Conservation (phyloP, 1,140 invertebrate species). For the Phymorhynchus buccinoides region DNA sequence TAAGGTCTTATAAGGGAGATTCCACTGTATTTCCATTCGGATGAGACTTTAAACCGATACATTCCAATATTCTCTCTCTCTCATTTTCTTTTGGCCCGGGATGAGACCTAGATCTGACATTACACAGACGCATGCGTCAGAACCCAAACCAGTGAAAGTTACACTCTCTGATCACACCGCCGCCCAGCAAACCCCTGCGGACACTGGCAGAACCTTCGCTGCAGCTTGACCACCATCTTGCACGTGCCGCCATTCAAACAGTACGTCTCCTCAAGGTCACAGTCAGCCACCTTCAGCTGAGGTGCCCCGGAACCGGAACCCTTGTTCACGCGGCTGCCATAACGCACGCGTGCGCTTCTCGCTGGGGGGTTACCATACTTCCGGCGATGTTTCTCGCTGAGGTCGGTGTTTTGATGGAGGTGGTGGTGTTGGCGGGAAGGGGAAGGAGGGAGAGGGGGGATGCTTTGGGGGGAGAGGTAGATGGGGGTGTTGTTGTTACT, state of each 20-base stretch:
- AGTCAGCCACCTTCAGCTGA: conserved; percentile 25
- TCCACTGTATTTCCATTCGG: no score
- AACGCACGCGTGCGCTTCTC: not conserved
- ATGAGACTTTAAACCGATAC: no score
- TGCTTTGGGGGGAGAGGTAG: not conserved
- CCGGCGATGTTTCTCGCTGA: conserved; percentile 8
- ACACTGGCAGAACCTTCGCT: conserved; percentile 29
- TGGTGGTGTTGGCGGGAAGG: not conserved
- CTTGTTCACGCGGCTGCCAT: not conserved
- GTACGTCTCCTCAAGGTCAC: not conserved
- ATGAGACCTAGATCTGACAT: not conserved
- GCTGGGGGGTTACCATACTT: not conserved
- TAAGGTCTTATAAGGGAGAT: no score
- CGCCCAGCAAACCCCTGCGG: conserved; percentile 9
- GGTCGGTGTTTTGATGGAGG: not conserved
- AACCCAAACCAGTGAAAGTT: not conserved
- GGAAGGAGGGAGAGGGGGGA: not conserved
- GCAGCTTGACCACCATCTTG: conserved; percentile 31
- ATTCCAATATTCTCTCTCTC: not conserved
- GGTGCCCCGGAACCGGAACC: not conserved
- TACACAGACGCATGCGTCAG: not conserved
- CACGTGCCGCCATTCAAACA: conserved; percentile 23
- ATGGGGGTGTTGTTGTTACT: not conserved
- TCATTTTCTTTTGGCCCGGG: not conserved
- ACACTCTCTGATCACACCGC: conserved; percentile 1